Evolutionary conservation across 53 echinoderm and acorn worm genomes (phyloP), one percentile per base, ranked within the genome.

Genomic region (Temnopleurus reevesii): DNA sequence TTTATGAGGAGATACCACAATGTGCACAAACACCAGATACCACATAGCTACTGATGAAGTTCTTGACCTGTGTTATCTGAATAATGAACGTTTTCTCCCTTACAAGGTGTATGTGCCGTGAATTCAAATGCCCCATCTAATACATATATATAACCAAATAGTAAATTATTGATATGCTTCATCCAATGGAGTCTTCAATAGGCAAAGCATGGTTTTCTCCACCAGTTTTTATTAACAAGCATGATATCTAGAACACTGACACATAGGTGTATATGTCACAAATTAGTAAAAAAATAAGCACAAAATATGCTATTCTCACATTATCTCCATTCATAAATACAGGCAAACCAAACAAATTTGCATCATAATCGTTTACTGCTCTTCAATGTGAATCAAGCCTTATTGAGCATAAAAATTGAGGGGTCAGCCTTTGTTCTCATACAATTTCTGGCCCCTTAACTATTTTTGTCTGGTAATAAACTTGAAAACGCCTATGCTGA

Each of bases 1-100:
- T n/a, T n/a, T n/a, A n/a, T n/a, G n/a, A n/a, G n/a, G n/a, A n/a
- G 53, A 53, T 53, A 53, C 17, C 9, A 12, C 53, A 2, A 51
- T 80, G 51, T 49, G 80, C 80, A 51, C 80, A 80, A 51, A 80
- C 45, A 80, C 80, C 80, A 80, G 80, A 80, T 80, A 80, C 80
- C 80, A 80, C 80, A 27, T 10, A 45, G 45, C 19, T 77, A 24
- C 26, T 63, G n/a, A 41, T 71, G 71, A 71, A 71, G 21, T 71
- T 35, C 41, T 71, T 7, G n/a, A 38, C 41, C 8, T 35, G 18
- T 19, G 19, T 66, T 34, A 55, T 31, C 12, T 29, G 15, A 71
- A 71, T 43, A n/a, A 71, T 41, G 23, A 71, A 8, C 15, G 1
- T 63, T 63, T 41, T 71, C 49, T 18, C 71, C 41, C 71, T 41